Percentiles rank a stretch among this genome's conserved stretches.
Conservation (phyloP, 2,113 vertebrate genomes). For the Apodemus speciosus region DNA sequence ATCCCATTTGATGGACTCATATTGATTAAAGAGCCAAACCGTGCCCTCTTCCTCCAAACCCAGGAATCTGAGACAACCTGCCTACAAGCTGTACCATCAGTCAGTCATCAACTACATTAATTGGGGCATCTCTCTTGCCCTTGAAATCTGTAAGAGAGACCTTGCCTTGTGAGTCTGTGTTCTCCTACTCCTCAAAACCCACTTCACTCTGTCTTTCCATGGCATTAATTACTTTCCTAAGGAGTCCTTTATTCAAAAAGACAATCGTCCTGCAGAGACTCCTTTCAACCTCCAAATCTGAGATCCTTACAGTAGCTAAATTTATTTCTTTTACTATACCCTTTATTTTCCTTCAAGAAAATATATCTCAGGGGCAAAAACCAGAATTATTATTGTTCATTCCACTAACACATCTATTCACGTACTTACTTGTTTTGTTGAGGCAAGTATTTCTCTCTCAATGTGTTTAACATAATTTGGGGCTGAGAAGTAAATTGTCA, state of each 20-base stretch:
- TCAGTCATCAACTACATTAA: not conserved
- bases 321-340: not conserved
- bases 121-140: not conserved
- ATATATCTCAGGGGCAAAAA: not conserved
- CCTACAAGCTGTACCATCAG: not conserved
- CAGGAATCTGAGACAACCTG: not conserved
- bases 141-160: not conserved
- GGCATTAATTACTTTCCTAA: not conserved
- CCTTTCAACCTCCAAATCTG: not conserved
- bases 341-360: constrained; percentile 2
- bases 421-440: not conserved
- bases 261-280: not conserved
- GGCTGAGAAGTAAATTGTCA: not conserved
- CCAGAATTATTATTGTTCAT: not conserved
- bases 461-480: not conserved
- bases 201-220: not conserved
- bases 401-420: not conserved
- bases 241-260: not conserved
- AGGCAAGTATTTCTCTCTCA: not conserved
- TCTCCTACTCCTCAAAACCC: not conserved
- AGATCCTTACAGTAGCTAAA: not conserved
- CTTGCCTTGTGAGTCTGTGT: not conserved
- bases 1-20: not conserved
- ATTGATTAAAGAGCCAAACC: not conserved
- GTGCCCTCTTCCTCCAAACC: no score